Base-by-base conservation (phyloP, 2,797 vertebrate genomes). In the Nyctalus aviator region DNA sequence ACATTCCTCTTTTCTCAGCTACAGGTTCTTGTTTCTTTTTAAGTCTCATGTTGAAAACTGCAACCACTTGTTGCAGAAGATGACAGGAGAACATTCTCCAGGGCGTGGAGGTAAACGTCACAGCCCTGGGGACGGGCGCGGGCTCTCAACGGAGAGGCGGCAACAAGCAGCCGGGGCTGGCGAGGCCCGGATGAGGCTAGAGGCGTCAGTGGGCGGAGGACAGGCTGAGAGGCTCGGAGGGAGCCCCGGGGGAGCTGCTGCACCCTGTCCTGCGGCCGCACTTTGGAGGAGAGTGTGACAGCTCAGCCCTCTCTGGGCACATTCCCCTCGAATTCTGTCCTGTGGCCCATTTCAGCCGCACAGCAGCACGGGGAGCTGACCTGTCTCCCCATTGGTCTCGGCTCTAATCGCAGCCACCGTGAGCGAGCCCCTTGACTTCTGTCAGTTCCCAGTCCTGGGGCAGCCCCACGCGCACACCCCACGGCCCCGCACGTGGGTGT, bases 1-100 rank as follows among this genome's bases (percentile, higher is more conserved):
- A 97, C 96, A 96, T 82, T 95, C 98, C 97, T 98, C 97, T 98
- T 97, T 98, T 97, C 97, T 97, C 92, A 97, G 97, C 85, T 94
- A 93, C 76, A 66, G 62, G 88, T 97, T 96, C 97, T 76, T 81
- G 75, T 75, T 37, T 71, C 77, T 75, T 57, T 55, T 46, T 3
- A 23, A 72, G 71, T 75, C 92, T 97, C 97, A 90, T 97, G 97
- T 98, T 96, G 97, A 97, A 96, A 97, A 96, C 97, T 88, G 78
- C 68, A 96, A 87, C 91, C 96, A 98, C 97, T 97, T 95, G 95
- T 98, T 97, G 93, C 93, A 73, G 92, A 79, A 72, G 95, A 97
- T 96, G 97, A 96, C 68, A 79, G 91, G 35, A 72, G 72, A 57
- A 84, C 87, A 93, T 95, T 96, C 95, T 94, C 93, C 59, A 72